A percentile compares a stretch with the other conserved stretches of the same genome.
Evolutionary conservation across 2,888 invertebrate genomes (phyloP).

Genomic region (Deladenus siricidicola): DNA sequence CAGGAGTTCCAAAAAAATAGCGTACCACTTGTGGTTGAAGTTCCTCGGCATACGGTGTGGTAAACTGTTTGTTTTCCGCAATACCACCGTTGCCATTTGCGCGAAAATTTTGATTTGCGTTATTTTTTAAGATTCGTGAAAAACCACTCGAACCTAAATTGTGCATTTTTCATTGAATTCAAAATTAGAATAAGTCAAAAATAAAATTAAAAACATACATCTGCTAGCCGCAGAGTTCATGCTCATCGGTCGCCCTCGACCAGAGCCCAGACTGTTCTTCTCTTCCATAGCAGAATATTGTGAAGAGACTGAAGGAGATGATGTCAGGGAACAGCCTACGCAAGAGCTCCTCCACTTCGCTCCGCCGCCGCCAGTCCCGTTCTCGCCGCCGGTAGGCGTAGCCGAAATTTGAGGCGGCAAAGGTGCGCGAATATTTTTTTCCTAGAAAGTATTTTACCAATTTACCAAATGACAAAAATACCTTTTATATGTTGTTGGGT

Average conservation of each 20-base stretch:
- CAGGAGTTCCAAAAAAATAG: not conserved
- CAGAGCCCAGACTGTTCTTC: not conserved
- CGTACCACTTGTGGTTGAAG: constrained; percentile 45
- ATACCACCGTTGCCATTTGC: not conserved
- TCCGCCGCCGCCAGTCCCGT: too few relatives aligned
- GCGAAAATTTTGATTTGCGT: too few relatives aligned
- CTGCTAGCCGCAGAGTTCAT: constrained; percentile 16
- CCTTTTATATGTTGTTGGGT: not conserved
- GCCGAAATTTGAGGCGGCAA: constrained; percentile 8
- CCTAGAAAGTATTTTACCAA: too few relatives aligned
- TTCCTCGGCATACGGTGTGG: constrained; percentile 39
- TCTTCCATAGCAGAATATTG: not conserved
- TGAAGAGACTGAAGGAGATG: constrained; percentile 1
- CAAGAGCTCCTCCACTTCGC: not conserved
- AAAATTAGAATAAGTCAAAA: not conserved
- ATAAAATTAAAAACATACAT: constrained; percentile 20
- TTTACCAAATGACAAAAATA: not conserved
- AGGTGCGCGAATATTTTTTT: constrained; percentile 10
- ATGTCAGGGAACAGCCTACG: not conserved
- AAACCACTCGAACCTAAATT: constrained; percentile 41
- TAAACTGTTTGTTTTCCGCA: constrained; percentile 2
- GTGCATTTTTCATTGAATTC: too few relatives aligned
- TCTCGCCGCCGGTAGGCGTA: too few relatives aligned
- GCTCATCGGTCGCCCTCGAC: constrained; percentile 14
- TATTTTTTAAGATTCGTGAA: not conserved